Base-by-base conservation (phyloP, 2,113 vertebrate species). In the Rhinopomastus cyanomelas region DNA sequence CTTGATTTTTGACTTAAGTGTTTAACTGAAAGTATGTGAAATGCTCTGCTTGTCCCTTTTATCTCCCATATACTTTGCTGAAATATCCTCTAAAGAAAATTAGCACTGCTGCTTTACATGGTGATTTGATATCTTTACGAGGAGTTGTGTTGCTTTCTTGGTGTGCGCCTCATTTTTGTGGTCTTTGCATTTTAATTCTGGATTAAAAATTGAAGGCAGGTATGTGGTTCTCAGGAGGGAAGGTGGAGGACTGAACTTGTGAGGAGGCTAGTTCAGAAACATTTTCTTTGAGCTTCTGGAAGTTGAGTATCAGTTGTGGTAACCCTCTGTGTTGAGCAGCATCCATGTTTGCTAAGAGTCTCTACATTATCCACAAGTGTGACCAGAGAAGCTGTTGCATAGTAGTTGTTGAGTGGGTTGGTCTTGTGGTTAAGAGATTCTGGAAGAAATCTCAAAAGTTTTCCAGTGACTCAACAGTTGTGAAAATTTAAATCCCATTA, bases 391-490 rank as follows among this genome's bases (percentile, higher is more conserved):
- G 75, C 83, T 87, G 80, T 71, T 60, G 76, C 49, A n/a, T 16
- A 81, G 52, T 79, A 55, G 65, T 95, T 94, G 69, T 92, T 94
- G 90, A 95, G 69, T 87, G 29, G 78, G 67, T 81, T 89, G 77
- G 91, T 57, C 71, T 89, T 95, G 95, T 96, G 96, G 92, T 87
- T 95, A 42, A 92, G 86, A 96, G 73, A 96, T 95, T 94, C 96
- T 96, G 93, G 92, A 95, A 94, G 79, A 93, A 95, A 91, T 94
- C 85, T 93, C 67, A 82, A 9, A 65, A 53, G 34, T 96, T 96
- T 97, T 96, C 89, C 90, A 95, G 93, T 95, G 93, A 94, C 64
- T 96, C 84, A 89, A 42, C 46, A 88, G 17, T 66, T 94, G 87
- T 91, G 91, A 96, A 96, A 96, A 94, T 95, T 42, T 91, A 95